phyloP scores from a whole-genome alignment of 2,797 vertebrate genomes.

The Anabacerthia variegaticeps region DNA sequence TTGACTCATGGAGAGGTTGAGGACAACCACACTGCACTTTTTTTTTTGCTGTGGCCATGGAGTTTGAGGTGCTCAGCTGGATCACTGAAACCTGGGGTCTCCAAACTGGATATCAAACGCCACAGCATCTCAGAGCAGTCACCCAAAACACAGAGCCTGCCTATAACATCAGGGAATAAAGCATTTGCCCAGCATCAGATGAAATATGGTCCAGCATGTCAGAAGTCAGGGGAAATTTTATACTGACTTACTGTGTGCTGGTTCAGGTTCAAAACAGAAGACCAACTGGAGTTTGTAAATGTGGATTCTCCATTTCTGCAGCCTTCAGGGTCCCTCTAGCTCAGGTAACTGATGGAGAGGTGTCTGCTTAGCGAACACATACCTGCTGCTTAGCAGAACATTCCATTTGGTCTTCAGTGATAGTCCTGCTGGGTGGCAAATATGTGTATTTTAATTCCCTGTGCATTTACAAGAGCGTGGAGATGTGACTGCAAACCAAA shows the following conservation, averaged over 20 bases:
- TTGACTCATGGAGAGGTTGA: not conserved
- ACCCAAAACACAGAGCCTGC: not conserved
- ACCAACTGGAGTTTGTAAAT: not conserved
- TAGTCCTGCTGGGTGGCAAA: not conserved
- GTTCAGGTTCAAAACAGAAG: not conserved
- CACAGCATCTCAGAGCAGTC: not conserved
- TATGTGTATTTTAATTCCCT: not conserved
- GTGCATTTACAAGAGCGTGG: not conserved
- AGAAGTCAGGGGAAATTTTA: not conserved
- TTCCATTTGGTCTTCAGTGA: not conserved
- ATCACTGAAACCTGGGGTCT: not conserved
- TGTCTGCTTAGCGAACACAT: not conserved
- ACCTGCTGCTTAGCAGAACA: not conserved
- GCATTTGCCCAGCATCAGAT: not conserved
- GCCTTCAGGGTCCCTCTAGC: not conserved
- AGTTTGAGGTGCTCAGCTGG: not conserved
- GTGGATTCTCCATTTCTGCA: not conserved
- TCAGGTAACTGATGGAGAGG: fast-evolving
- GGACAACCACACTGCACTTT: not conserved
- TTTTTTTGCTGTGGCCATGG: not conserved
- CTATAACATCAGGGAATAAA: not conserved
- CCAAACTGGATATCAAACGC: not conserved
- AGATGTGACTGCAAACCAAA: not conserved
- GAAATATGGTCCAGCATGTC: not conserved
- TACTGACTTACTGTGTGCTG: not conserved